A percentile compares a stretch with the other conserved stretches of the same genome.
phyloP scores from a whole-genome alignment of 1,140 invertebrate species.

The Drosophila asahinai region DNA sequence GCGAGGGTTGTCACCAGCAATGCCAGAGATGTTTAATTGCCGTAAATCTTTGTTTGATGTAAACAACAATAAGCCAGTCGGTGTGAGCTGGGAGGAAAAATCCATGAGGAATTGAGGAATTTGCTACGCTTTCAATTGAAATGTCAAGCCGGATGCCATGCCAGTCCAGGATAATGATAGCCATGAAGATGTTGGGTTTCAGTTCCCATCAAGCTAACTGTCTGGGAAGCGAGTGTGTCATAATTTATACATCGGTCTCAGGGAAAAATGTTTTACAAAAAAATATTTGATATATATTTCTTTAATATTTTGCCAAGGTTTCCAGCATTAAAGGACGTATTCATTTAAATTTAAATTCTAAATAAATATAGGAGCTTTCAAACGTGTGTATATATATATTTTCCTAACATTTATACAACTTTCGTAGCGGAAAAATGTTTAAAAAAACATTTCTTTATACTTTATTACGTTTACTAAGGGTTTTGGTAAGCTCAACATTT shows the following conservation, averaged over 20 bases:
- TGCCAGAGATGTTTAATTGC: slow-evolving; percentile 78
- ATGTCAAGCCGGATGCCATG: slow-evolving; percentile 65
- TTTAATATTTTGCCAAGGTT: background rate
- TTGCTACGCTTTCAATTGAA: slow-evolving; percentile 76
- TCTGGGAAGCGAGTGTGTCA: slow-evolving; percentile 38
- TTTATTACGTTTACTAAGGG: too few relatives aligned
- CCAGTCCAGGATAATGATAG: slow-evolving; percentile 57
- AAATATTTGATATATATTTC: background rate
- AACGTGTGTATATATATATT: background rate
- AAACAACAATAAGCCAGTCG: slow-evolving; percentile 72
- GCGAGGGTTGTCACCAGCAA: slow-evolving; percentile 75
- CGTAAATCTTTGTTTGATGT: slow-evolving; percentile 85
- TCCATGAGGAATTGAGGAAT: slow-evolving; percentile 40
- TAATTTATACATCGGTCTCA: slow-evolving; percentile 18
- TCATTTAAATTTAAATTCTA: too few relatives aligned
- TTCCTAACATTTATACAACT: too few relatives aligned
- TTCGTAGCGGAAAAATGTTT: too few relatives aligned
- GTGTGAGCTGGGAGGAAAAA: slow-evolving; percentile 1
- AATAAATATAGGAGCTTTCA: too few relatives aligned
- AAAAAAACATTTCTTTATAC: too few relatives aligned
- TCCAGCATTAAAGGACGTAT: too few relatives aligned
- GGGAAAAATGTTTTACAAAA: background rate
- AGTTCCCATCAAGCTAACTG: slow-evolving; percentile 16
- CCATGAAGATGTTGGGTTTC: slow-evolving; percentile 36
- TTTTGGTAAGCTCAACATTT: too few relatives aligned